These are phyloP conservation scores for Crypturellus tataupa DNA, from an alignment of 2,797 vertebrate species.

Conservation along the genomic window DNA sequence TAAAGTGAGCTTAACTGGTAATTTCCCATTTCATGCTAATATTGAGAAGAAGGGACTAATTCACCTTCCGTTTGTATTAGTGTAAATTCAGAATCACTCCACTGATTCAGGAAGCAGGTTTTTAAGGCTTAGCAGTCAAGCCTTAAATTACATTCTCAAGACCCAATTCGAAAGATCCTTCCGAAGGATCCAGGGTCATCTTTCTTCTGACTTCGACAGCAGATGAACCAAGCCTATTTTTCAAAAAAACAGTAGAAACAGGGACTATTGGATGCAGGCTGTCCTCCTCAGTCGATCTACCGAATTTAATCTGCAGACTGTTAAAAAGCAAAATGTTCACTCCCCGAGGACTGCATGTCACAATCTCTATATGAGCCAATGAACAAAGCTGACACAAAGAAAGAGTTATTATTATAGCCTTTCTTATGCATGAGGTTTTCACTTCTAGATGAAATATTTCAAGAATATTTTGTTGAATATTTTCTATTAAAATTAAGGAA, in stretches of 20 bases:
- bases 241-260: neutral
- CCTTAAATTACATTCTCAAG: neutral
- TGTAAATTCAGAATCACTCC: neutral
- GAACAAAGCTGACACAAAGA: neutral
- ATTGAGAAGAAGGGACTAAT: neutral
- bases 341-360: neutral
- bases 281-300: neutral
- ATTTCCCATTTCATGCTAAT: neutral
- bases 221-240: neutral
- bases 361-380: neutral
- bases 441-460: neutral
- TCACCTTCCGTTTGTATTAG: neutral
- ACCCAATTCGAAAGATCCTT: neutral
- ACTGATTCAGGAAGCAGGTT: neutral
- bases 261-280: neutral
- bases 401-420: neutral
- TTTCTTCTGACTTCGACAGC: neutral
- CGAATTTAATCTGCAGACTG: neutral
- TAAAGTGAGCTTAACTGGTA: neutral
- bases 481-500: neutral
- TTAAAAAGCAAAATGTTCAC: slow-evolving; percentile 9
- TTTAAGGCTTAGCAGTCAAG: neutral
- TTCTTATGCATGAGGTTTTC: slow-evolving; percentile 27
- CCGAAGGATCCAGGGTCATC: neutral
- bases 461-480: neutral